phyloP scores from a whole-genome alignment of 2,888 invertebrate species.

The Cristatella mucedo region DNA sequence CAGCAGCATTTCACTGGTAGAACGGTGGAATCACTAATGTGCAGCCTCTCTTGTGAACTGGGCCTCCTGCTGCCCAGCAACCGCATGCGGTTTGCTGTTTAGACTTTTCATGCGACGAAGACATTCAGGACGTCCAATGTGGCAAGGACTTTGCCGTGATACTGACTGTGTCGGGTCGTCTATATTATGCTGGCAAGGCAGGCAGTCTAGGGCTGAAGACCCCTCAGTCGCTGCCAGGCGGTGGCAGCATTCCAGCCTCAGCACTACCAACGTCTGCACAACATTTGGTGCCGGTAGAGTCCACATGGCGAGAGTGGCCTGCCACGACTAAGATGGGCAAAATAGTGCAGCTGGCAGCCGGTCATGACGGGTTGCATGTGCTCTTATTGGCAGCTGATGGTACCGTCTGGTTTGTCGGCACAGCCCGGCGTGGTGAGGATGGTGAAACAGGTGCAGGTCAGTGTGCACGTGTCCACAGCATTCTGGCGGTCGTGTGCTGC shows the following conservation, averaged over 20 bases:
- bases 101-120: conserved; percentile 55
- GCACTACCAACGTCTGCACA: too few species aligned
- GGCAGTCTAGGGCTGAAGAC: neutral
- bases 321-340: conserved; percentile 56
- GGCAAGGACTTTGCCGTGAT: conserved; percentile 81
- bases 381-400: conserved; percentile 82
- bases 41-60: too few species aligned
- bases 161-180: conserved; percentile 67
- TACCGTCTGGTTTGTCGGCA: conserved; percentile 67
- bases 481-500: too few species aligned
- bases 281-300: too few species aligned
- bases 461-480: too few species aligned
- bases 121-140: conserved; percentile 56
- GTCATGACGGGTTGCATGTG: conserved; percentile 83
- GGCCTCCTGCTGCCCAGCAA: conserved; percentile 6
- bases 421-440: conserved; percentile 78
- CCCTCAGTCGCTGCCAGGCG: neutral
- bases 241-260: too few species aligned
- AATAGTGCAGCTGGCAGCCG: conserved; percentile 63
- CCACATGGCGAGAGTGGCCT: too few species aligned
- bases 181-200: conserved; percentile 27
- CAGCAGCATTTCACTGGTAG: conserved; percentile 13
- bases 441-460: conserved; percentile 54
- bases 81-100: conserved; percentile 7
- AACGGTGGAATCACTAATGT: too few species aligned